These are phyloP conservation scores for Tetrapedia diversipes DNA, from an alignment of 2,888 invertebrate genomes.

Conservation along the genomic window DNA sequence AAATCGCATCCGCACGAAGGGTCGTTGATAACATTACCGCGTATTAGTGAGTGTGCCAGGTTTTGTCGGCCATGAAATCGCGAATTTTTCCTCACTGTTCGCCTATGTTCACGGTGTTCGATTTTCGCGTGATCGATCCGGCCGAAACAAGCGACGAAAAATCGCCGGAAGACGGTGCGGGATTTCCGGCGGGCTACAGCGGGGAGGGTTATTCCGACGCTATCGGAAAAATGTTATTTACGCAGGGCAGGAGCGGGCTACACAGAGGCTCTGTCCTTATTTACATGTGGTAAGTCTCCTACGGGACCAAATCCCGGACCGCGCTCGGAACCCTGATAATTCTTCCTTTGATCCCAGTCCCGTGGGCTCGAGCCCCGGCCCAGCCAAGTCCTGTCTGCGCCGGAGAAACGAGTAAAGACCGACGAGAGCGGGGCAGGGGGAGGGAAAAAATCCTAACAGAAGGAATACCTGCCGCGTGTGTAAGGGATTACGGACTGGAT, in stretches of 20 bases:
- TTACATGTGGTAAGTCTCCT: conserved; percentile 83
- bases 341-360: conserved; percentile 83
- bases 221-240: conserved; percentile 83
- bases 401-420: conserved; percentile 72
- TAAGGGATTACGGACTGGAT: conserved; percentile 43
- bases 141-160: conserved; percentile 48
- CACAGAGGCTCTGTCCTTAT: conserved; percentile 81
- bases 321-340: conserved; percentile 82
- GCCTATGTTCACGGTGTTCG: too few relatives aligned
- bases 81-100: too few relatives aligned
- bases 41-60: too few relatives aligned
- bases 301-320: conserved; percentile 82
- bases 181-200: conserved; percentile 55
- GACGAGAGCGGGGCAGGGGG: conserved; percentile 53
- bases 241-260: conserved; percentile 76
- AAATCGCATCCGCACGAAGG: too few relatives aligned
- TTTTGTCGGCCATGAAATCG: too few relatives aligned
- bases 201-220: conserved; percentile 72
- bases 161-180: conserved; percentile 50
- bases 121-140: neutral
- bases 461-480: conserved; percentile 62
- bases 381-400: conserved; percentile 66
- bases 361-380: conserved; percentile 72
- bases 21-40: too few relatives aligned
- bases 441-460: conserved; percentile 35